phyloP scores from a whole-genome alignment of 2,888 invertebrate genomes.

The Smittia sp. region DNA sequence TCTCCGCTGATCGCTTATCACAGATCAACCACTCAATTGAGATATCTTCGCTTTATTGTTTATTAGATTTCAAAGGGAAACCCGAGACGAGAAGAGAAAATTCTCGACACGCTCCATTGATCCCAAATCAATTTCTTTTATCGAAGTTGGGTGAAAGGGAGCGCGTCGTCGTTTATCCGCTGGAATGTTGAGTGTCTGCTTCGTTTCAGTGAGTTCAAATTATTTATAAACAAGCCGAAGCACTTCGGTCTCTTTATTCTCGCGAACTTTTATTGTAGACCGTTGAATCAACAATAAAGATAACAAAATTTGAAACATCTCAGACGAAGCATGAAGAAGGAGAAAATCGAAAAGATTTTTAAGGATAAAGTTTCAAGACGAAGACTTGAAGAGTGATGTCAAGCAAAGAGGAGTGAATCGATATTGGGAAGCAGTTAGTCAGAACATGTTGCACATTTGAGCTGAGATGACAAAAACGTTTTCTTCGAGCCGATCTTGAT shows the following conservation, averaged over 20 bases:
- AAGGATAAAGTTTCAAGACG: too few relatives aligned
- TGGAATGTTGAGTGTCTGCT: conserved; percentile 4
- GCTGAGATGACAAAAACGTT: too few relatives aligned
- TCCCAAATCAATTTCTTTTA: conserved; percentile 40
- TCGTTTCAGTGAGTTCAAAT: background rate
- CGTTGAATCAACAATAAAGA: background rate
- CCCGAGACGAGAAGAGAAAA: conserved; percentile 4
- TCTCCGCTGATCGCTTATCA: too few relatives aligned
- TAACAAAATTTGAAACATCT: background rate
- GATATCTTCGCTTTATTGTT: conserved; percentile 26
- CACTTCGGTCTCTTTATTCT: background rate
- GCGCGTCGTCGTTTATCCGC: background rate
- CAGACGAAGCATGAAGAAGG: too few relatives aligned
- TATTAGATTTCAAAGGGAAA: conserved; percentile 26
- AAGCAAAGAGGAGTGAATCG: too few relatives aligned
- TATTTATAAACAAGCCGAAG: background rate
- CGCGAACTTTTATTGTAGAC: background rate
- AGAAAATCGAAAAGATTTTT: too few relatives aligned
- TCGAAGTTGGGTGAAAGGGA: conserved; percentile 4
- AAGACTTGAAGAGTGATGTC: too few relatives aligned
- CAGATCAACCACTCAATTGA: conserved; percentile 22
- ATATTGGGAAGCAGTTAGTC: too few relatives aligned
- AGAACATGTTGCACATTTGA: too few relatives aligned
- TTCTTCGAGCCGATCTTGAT: too few relatives aligned
- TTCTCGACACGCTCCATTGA: conserved; percentile 35